phyloP scores from a whole-genome alignment of 2,797 vertebrate species.

The Enteromius trimaculatus region DNA sequence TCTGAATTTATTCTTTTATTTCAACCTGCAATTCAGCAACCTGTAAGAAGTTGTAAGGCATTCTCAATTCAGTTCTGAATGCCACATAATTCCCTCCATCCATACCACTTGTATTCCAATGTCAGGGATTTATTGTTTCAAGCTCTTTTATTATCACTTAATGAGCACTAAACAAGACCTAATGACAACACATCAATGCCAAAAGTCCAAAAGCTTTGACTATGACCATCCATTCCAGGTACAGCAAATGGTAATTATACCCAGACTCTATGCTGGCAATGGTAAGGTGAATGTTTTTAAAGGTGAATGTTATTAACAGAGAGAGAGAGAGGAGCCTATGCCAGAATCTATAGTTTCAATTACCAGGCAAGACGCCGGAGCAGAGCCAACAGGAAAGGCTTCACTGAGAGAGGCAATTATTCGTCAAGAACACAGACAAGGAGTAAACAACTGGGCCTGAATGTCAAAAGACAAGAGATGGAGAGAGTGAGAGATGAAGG shows the following conservation, averaged over 20 bases:
- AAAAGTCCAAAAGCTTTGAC: slow-evolving; percentile 36
- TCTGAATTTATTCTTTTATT: background rate
- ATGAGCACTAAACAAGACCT: slow-evolving; percentile 26
- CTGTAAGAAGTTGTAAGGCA: too few relatives aligned
- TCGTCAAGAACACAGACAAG: slow-evolving; percentile 45
- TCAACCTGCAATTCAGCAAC: background rate
- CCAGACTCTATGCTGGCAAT: slow-evolving; percentile 28
- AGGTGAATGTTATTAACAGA: slow-evolving; percentile 50
- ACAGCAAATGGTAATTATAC: slow-evolving; percentile 50
- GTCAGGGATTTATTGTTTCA: background rate
- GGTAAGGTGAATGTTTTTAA: slow-evolving; percentile 51
- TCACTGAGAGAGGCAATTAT: slow-evolving; percentile 55
- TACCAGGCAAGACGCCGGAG: slow-evolving; percentile 42
- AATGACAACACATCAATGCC: slow-evolving; percentile 18
- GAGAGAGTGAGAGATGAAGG: slow-evolving; percentile 4
- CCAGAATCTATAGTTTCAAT: slow-evolving; percentile 66
- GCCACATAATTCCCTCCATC: background rate
- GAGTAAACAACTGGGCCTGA: slow-evolving; percentile 55
- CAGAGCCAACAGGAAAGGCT: slow-evolving; percentile 47
- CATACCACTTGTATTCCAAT: background rate
- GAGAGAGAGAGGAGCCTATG: slow-evolving; percentile 34
- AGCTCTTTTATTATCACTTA: slow-evolving; percentile 10
- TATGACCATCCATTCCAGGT: slow-evolving; percentile 23
- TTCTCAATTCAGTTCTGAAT: background rate
- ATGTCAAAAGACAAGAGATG: slow-evolving; percentile 55